phyloP scores from a whole-genome alignment of 2,888 invertebrate genomes.

The Drosophila merina region DNA sequence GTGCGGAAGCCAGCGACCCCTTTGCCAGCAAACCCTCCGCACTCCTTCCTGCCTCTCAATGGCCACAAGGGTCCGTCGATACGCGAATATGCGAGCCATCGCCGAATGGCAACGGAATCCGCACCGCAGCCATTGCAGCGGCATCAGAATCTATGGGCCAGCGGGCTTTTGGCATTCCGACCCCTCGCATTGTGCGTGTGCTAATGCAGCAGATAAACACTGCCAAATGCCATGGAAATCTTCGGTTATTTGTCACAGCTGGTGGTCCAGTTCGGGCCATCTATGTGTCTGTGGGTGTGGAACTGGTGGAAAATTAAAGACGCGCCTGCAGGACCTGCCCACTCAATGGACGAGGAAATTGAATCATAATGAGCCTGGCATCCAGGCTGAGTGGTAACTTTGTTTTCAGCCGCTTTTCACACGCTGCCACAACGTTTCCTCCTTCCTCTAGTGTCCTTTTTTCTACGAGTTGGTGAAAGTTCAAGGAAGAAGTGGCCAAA shows the following conservation, averaged over 20 bases:
- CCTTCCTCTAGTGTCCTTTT: conserved; percentile 53
- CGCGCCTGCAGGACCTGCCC: conserved; percentile 15
- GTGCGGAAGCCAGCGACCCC: conserved; percentile 55
- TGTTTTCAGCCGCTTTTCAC: conserved; percentile 72
- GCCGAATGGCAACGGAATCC: conserved; percentile 40
- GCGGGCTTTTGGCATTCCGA: conserved; percentile 40
- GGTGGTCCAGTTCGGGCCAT: conserved; percentile 1
- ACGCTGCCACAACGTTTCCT: conserved; percentile 77
- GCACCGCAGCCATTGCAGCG: conserved; percentile 37
- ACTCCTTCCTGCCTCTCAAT: background rate
- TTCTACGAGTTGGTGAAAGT: conserved; percentile 25
- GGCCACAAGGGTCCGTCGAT: conserved; percentile 54
- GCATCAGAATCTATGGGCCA: conserved; percentile 28
- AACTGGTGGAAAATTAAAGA: conserved; percentile 27
- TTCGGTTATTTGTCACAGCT: conserved; percentile 68
- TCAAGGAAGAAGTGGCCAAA: conserved; percentile 28
- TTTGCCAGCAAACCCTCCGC: background rate
- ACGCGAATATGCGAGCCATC: conserved; percentile 70
- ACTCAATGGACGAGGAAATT: conserved; percentile 42
- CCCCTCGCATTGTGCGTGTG: conserved; percentile 49
- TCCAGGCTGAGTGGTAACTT: conserved; percentile 66
- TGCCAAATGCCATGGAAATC: conserved; percentile 60
- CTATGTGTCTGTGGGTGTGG: background rate
- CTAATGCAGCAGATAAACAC: conserved; percentile 70
- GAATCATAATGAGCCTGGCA: conserved; percentile 54